These are phyloP conservation scores for Symphodus melops DNA, from an alignment of 2,113 vertebrate species.

Conservation along the genomic window DNA sequence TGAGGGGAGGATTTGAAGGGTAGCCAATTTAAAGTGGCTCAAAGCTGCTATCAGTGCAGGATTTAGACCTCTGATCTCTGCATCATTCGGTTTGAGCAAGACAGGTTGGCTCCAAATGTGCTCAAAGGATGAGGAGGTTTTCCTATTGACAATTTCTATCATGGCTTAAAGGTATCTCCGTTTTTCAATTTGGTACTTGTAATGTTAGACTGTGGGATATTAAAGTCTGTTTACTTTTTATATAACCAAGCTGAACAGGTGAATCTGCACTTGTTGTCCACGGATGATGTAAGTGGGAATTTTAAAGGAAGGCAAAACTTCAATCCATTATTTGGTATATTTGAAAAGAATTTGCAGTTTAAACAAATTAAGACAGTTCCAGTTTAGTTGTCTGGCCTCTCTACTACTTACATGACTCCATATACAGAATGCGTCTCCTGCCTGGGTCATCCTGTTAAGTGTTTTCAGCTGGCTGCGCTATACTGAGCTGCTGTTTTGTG, in stretches of 20 bases:
- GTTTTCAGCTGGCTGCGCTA: background rate
- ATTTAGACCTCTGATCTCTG: constrained; percentile 28
- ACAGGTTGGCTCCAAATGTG: background rate
- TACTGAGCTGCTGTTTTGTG: constrained; percentile 40
- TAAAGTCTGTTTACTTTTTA: constrained; percentile 10
- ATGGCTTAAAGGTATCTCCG: background rate
- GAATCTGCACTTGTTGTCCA: constrained; percentile 1
- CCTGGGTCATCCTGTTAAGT: background rate
- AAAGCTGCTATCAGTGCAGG: constrained; percentile 31
- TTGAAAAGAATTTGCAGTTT: background rate
- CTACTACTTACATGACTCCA: background rate
- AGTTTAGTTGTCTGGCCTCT: background rate
- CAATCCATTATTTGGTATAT: too few relatives aligned
- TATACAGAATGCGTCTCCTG: background rate
- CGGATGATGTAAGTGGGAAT: background rate
- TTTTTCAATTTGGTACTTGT: background rate
- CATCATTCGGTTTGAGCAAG: constrained; percentile 5
- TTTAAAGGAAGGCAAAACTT: background rate
- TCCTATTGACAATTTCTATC: background rate
- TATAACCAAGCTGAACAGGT: constrained; percentile 5
- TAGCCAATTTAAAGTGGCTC: constrained; percentile 35
- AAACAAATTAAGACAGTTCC: background rate
- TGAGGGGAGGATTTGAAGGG: background rate
- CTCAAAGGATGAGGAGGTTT: constrained; percentile 9
- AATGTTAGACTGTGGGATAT: constrained; percentile 22